phyloP scores from a whole-genome alignment of 2,113 vertebrate species.

The Eulemur macaco region DNA sequence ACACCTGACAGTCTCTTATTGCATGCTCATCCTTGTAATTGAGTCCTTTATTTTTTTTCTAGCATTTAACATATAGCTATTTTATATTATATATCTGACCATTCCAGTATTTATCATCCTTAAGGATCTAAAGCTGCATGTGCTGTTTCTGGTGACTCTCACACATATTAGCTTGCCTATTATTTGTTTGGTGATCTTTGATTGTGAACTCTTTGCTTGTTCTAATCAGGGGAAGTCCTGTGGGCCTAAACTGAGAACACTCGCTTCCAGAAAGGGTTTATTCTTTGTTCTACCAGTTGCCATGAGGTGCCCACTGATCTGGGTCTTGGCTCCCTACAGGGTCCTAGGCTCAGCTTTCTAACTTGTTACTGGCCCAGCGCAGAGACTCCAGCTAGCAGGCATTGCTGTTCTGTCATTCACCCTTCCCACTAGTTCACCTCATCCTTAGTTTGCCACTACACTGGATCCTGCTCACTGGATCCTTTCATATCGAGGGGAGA shows the following conservation, averaged over 20 bases:
- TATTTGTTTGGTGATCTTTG: slow-evolving; percentile 21
- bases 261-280: background rate
- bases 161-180: slow-evolving; percentile 6
- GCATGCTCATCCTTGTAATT: background rate
- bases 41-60: background rate
- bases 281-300: background rate
- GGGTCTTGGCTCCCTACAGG: background rate
- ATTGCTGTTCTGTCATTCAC: background rate
- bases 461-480: background rate
- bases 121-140: background rate
- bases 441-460: background rate
- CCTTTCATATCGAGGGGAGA: background rate
- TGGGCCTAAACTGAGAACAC: background rate
- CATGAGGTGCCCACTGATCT: background rate
- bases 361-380: background rate
- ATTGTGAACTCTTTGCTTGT: slow-evolving; percentile 34
- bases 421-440: background rate
- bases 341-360: background rate
- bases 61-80: slow-evolving; percentile 1
- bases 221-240: background rate
- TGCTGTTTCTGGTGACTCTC: slow-evolving; percentile 25
- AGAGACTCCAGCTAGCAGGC: background rate
- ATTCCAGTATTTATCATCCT: background rate
- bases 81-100: slow-evolving; percentile 8
- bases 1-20: background rate